A percentile compares a stretch with the other conserved stretches of the same genome.
These are phyloP conservation scores for Galbula dea DNA, from an alignment of 2,113 vertebrate genomes.

Conservation along the genomic window DNA sequence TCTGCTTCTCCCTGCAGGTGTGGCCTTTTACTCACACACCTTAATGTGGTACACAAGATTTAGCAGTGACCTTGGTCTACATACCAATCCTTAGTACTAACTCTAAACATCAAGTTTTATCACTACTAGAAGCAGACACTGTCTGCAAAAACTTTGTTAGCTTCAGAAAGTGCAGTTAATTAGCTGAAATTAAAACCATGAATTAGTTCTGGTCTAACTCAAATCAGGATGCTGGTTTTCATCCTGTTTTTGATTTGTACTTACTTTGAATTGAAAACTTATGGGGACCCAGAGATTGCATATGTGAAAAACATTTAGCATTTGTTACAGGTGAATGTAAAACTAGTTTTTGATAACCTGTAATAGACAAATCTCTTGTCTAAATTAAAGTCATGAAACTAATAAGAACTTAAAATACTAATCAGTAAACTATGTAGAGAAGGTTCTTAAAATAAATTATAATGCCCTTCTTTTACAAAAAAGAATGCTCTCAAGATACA, in stretches of 20 bases:
- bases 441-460: not conserved
- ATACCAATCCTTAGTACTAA: too few relatives aligned
- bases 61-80: too few relatives aligned
- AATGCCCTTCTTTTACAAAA: not conserved
- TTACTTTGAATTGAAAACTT: not conserved
- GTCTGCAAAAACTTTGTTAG: too few relatives aligned
- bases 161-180: too few relatives aligned
- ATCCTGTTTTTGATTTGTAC: not conserved
- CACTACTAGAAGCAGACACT: too few relatives aligned
- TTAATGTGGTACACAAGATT: too few relatives aligned
- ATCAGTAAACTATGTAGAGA: not conserved
- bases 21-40: too few relatives aligned
- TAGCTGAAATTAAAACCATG: too few relatives aligned
- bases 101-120: too few relatives aligned
- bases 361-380: not conserved
- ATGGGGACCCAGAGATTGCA: not conserved
- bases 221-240: not conserved
- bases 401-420: not conserved
- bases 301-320: not conserved
- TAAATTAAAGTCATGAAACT: not conserved
- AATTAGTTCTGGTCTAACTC: too few relatives aligned
- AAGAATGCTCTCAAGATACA: not conserved
- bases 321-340: not conserved
- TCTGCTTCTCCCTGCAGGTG: too few relatives aligned
- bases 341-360: not conserved